These are phyloP conservation scores for Haliclystus octoradiatus DNA, from an alignment of 30 jellyfish, hydroid and myxozoan genomes.

Conservation along the genomic window DNA sequence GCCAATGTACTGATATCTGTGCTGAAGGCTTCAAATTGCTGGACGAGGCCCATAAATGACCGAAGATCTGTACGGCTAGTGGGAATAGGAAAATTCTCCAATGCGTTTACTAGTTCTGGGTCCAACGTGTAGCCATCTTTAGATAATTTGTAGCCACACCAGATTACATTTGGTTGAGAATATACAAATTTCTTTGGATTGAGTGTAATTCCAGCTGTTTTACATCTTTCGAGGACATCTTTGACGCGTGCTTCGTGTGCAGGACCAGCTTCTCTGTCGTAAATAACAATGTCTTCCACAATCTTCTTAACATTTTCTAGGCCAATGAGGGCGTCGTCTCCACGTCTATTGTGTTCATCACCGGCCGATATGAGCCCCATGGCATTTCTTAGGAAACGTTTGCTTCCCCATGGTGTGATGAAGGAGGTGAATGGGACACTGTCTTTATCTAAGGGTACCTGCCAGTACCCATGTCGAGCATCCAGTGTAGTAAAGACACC, in stretches of 20 bases:
- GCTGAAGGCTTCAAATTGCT: not conserved
- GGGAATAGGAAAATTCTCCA: not conserved
- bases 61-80: not conserved
- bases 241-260: not conserved
- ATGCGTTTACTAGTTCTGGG: not conserved
- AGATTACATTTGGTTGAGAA: not conserved
- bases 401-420: not conserved
- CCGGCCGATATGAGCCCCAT: slow-evolving; percentile 1
- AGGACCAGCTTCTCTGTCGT: not conserved
- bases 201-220: not conserved
- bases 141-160: not conserved
- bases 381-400: not conserved
- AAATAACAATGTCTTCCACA: not conserved
- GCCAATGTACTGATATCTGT: not conserved
- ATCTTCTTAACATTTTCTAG: not conserved
- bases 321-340: not conserved
- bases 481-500: not conserved
- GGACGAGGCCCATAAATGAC: not conserved
- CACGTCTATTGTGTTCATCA: not conserved
- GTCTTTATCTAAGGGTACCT: no score
- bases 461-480: not conserved
- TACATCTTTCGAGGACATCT: not conserved
- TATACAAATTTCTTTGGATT: not conserved
- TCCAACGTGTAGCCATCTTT: not conserved
- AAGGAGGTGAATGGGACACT: not conserved